These are phyloP conservation scores for Semnornis frantzii DNA, from an alignment of 2,113 vertebrate genomes.

Conservation along the genomic window DNA sequence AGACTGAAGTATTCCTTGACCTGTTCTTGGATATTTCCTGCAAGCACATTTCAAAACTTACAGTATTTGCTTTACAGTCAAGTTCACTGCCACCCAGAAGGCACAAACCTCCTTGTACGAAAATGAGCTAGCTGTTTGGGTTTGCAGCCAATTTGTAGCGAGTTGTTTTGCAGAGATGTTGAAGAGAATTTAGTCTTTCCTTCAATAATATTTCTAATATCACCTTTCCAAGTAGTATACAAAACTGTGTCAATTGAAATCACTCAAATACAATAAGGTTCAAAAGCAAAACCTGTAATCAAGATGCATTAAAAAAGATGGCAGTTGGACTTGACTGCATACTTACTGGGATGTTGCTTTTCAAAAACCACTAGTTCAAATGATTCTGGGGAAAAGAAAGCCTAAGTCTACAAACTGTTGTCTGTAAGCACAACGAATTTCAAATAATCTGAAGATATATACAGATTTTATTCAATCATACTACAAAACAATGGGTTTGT, in stretches of 20 bases:
- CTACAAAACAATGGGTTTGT: neutral
- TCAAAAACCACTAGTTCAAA: neutral
- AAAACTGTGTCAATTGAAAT: neutral
- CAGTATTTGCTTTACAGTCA: neutral
- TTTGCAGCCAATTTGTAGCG: neutral
- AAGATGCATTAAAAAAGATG: neutral
- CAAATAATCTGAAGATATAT: neutral
- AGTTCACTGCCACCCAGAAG: neutral
- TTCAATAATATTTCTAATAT: neutral
- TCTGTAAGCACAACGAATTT: neutral
- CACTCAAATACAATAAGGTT: neutral
- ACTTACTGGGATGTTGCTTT: neutral
- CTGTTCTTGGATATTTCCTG: neutral
- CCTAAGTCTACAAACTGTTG: neutral
- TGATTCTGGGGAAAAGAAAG: neutral
- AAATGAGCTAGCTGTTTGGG: neutral
- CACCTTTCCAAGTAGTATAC: neutral
- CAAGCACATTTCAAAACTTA: neutral
- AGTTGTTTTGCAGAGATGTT: neutral
- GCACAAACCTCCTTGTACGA: neutral
- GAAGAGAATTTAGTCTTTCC: neutral
- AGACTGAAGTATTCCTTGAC: neutral
- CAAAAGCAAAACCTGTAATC: neutral
- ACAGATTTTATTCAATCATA: neutral
- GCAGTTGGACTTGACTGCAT: neutral